A percentile compares a stretch with the other conserved stretches of the same genome.
phyloP scores from a whole-genome alignment of 2,797 vertebrate genomes.

The Megalops cyprinoides region DNA sequence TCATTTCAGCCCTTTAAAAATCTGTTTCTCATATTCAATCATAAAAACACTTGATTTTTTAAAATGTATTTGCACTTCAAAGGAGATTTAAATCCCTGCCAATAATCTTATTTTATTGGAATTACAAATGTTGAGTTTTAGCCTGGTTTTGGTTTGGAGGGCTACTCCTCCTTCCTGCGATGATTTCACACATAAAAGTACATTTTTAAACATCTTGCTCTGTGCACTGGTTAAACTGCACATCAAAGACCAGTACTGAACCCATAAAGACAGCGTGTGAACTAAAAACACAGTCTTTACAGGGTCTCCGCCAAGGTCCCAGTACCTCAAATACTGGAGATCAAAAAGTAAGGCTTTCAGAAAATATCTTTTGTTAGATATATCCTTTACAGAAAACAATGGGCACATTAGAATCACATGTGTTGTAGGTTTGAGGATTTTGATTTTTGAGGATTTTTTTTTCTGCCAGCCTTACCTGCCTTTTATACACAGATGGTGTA shows the following conservation, averaged over 20 bases:
- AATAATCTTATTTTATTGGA: neutral
- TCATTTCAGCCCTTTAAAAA: too few species aligned
- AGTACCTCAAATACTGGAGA: too few species aligned
- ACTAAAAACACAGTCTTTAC: neutral
- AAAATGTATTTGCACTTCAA: too few species aligned
- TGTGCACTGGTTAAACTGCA: conserved; percentile 49
- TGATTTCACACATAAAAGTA: neutral
- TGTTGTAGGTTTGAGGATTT: too few species aligned
- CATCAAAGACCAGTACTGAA: conserved; percentile 49
- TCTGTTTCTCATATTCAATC: neutral
- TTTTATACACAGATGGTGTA: too few species aligned
- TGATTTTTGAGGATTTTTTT: too few species aligned
- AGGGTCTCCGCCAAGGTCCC: neutral
- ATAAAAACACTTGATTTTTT: neutral
- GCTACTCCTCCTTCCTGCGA: neutral
- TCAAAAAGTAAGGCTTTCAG: too few species aligned
- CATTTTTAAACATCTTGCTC: conserved; percentile 13
- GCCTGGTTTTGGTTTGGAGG: neutral
- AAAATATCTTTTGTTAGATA: too few species aligned
- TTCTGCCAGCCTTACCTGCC: too few species aligned
- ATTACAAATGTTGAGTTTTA: neutral
- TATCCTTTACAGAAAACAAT: too few species aligned
- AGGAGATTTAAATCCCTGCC: neutral
- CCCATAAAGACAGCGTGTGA: conserved; percentile 41
- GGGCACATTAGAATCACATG: too few species aligned